phyloP scores from a whole-genome alignment of 1,140 invertebrate genomes.

The Drosophila grimshawi region DNA sequence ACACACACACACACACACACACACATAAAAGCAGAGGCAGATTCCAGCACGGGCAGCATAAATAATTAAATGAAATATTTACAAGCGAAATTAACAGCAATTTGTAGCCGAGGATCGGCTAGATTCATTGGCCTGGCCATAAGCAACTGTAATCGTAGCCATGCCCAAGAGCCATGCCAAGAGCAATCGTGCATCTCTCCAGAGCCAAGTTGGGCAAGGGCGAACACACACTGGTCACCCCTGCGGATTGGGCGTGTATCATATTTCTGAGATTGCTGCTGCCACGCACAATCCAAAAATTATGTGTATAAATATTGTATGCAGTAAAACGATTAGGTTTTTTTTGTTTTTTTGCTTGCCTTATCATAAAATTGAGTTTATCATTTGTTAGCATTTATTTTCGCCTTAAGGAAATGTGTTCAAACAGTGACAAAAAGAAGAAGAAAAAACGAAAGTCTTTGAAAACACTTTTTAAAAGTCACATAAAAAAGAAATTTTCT shows the following conservation, averaged over 20 bases:
- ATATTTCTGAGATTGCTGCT: constrained; percentile 47
- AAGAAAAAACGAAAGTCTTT: no score
- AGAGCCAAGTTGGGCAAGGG: constrained; percentile 7
- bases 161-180: neutral
- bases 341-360: constrained; percentile 21
- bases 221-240: constrained; percentile 16
- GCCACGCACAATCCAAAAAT: constrained; percentile 8
- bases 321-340: constrained; percentile 22
- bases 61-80: constrained; percentile 81
- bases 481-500: no score
- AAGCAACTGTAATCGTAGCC: constrained; percentile 9
- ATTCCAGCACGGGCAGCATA: constrained; percentile 53
- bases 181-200: constrained; percentile 26
- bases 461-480: no score
- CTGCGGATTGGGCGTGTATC: constrained; percentile 51
- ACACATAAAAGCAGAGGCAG: neutral
- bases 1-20: constrained; percentile 5
- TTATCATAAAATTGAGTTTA: constrained; percentile 80
- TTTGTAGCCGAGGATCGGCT: constrained; percentile 71
- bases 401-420: constrained; percentile 9
- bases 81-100: constrained; percentile 78
- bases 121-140: constrained; percentile 50
- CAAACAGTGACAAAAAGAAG: constrained; percentile 9
- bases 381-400: constrained; percentile 71
- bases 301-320: constrained; percentile 29